These are phyloP conservation scores for Brenthis daphne DNA, from an alignment of 2,888 invertebrate genomes.

Conservation along the genomic window DNA sequence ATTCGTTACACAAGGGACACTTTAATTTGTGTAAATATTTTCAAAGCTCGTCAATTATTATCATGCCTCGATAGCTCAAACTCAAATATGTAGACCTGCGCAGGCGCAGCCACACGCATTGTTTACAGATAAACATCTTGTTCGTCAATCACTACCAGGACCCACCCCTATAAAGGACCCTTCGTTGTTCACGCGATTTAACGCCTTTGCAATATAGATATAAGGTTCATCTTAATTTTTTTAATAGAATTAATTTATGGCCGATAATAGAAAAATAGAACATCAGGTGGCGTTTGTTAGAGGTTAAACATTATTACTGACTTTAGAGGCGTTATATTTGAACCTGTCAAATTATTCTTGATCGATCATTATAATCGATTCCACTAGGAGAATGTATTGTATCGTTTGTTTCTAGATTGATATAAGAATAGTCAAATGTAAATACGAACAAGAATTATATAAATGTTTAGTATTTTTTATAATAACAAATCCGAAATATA, in stretches of 20 bases:
- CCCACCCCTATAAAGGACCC: constrained; percentile 36
- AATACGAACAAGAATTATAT: too few relatives aligned
- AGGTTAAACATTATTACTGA: constrained; percentile 53
- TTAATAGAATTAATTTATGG: constrained; percentile 46
- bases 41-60: constrained; percentile 47
- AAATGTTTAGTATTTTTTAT: too few relatives aligned
- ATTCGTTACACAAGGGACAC: too few relatives aligned
- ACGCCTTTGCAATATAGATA: neutral
- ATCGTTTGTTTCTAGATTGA: constrained; percentile 5
- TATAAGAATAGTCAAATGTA: neutral
- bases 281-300: constrained; percentile 52
- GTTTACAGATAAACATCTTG: constrained; percentile 71
- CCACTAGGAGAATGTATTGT: neutral
- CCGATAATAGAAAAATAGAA: constrained; percentile 55
- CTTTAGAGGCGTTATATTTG: constrained; percentile 49
- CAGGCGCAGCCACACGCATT: constrained; percentile 70
- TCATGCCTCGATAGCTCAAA: constrained; percentile 58
- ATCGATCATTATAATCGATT: constrained; percentile 22
- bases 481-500: too few relatives aligned
- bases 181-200: constrained; percentile 25
- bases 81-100: constrained; percentile 48
- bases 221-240: constrained; percentile 27
- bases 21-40: constrained; percentile 12
- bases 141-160: constrained; percentile 63
- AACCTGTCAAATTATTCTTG: constrained; percentile 32